These are phyloP conservation scores for Sylvilagus bachmani DNA, from an alignment of 2,113 vertebrate genomes.

Conservation along the genomic window DNA sequence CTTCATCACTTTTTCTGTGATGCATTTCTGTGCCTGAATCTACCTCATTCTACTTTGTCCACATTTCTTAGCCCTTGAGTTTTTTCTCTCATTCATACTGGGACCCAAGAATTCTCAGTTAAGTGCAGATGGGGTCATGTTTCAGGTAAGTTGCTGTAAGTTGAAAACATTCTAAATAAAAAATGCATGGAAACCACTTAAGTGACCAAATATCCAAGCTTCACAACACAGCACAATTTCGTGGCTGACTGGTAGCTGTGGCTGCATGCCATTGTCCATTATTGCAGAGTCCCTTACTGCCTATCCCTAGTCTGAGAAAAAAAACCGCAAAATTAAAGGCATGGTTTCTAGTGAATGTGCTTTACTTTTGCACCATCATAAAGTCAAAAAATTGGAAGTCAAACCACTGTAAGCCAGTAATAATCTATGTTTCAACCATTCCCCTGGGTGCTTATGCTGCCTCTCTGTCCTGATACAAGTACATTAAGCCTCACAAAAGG, in stretches of 20 bases:
- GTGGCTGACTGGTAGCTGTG: neutral
- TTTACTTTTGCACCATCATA: neutral
- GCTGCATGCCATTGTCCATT: too few relatives aligned
- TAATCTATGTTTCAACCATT: conserved; percentile 15
- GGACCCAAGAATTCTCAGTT: neutral
- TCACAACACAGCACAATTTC: neutral
- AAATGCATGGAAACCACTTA: neutral
- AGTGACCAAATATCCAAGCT: neutral
- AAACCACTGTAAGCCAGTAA: neutral
- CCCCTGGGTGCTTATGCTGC: neutral
- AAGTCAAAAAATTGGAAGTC: neutral
- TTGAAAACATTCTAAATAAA: neutral
- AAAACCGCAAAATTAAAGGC: neutral
- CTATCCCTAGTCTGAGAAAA: neutral
- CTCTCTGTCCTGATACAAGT: conserved; percentile 47
- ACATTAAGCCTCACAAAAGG: conserved; percentile 54
- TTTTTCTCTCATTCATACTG: neutral
- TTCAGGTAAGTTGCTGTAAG: neutral
- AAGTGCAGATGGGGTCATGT: neutral
- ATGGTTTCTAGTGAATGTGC: neutral
- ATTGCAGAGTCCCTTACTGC: neutral
- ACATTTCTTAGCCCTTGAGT: neutral
- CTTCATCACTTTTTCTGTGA: neutral
- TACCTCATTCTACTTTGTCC: neutral
- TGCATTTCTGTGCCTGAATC: neutral